Base-by-base conservation (phyloP, 2,113 vertebrate genomes). In the Passer montanus region DNA sequence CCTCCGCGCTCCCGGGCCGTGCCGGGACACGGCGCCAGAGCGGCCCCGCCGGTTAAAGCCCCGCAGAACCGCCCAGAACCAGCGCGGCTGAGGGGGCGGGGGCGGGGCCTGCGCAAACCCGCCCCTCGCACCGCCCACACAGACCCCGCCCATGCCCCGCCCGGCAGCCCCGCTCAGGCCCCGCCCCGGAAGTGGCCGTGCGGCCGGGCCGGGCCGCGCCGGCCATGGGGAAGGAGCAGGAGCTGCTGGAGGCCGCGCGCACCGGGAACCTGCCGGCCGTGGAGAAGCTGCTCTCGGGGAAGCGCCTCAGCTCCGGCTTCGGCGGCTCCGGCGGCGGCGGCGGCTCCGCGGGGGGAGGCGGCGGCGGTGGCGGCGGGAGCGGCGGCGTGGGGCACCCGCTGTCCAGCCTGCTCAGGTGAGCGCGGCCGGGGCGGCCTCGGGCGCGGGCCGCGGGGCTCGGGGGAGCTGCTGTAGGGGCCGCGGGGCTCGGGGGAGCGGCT, bases 141-240 rank as follows among this genome's bases (percentile, higher is more conserved):
- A 15, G 5, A 9, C 13, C 46, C 12, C 43, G 5, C 52, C 56
- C 17, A 5, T 0, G 10, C 3, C 0, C 52, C 30, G 20, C 69
- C 55, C 41, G 7, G 6, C 20, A 0, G 31, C 55, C 31, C 13
- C 31, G 20, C 31, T 3, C 31, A 14, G 31, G 31, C 31, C 31
- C 31, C 82, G 63, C 91, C 93, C 93, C 95, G 84, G 95, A 93
- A 94, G 80, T 50, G 35, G 35, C 35, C 56, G 35, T 87, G 72
- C 85, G 94, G 86, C 91, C 87, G 83, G 83, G 64, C 87, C 78
- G 94, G 94, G 93, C 60, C 70, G 85, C 82, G 68, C 85, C 89
- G 94, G 94, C 96, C 95, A 99, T 99, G 99, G 99, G 99, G 98
- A 99, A 99, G 97, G 99, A 99, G 98, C 99, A 99, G 98, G 99